Conservation (phyloP, 2,797 vertebrate genomes). For the Lepidocolaptes lacrymiger region DNA sequence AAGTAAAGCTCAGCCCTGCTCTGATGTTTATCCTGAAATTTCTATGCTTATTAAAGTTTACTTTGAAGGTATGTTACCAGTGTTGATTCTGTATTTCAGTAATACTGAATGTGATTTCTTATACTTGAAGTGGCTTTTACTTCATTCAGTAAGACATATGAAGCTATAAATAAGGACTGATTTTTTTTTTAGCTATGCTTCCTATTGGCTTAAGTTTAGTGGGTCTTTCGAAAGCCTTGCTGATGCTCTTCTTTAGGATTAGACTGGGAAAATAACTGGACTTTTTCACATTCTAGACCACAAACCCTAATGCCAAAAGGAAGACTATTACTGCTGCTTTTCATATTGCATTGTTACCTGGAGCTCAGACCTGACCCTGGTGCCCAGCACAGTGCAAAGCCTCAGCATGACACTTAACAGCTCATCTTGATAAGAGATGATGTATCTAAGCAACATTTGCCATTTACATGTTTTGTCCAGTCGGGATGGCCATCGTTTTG, state of each 20-base stretch:
- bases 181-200: neutral
- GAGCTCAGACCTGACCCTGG: neutral
- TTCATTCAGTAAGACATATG: neutral
- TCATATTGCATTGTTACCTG: neutral
- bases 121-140: neutral
- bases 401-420: neutral
- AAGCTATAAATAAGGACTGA: slow-evolving; percentile 26
- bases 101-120: neutral
- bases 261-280: neutral
- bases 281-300: neutral
- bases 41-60: neutral
- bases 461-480: neutral
- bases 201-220: neutral
- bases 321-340: neutral
- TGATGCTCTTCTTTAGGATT: neutral
- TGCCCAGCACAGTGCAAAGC: neutral
- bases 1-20: slow-evolving; percentile 14
- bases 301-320: neutral
- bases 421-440: neutral
- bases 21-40: slow-evolving; percentile 39
- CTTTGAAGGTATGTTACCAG: slow-evolving; percentile 4
- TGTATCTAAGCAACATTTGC: neutral
- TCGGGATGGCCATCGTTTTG: neutral
- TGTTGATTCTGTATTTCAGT: neutral
- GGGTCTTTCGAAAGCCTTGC: neutral